These are phyloP conservation scores for Synergus japonicus DNA, from an alignment of 2,888 invertebrate species.

Conservation along the genomic window DNA sequence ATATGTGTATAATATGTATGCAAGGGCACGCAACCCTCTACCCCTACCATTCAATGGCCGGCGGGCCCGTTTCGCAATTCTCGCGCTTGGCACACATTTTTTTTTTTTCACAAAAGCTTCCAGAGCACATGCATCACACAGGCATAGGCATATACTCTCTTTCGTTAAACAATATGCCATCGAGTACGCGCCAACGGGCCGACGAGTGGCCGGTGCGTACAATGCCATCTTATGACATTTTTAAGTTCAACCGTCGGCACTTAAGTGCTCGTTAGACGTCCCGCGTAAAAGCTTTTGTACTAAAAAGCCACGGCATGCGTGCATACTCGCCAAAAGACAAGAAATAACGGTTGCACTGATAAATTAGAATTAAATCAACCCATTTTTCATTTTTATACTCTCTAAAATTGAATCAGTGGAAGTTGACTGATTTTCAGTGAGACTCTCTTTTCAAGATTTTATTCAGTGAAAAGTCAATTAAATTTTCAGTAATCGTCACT, in stretches of 20 bases:
- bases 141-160: constrained; percentile 39
- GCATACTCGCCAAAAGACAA: constrained; percentile 53
- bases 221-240: constrained; percentile 73
- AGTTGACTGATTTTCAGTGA: too few relatives aligned
- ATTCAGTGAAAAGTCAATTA: too few relatives aligned
- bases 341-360: constrained; percentile 56
- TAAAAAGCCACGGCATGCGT: constrained; percentile 51
- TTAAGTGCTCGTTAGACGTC: constrained; percentile 70
- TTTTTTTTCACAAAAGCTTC: constrained; percentile 36
- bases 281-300: constrained; percentile 65
- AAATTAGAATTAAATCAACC: not conserved
- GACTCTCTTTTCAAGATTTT: too few relatives aligned
- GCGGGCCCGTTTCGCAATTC: constrained; percentile 51
- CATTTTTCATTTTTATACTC: too few relatives aligned
- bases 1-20: constrained; percentile 44
- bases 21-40: constrained; percentile 51
- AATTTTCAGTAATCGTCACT: too few relatives aligned
- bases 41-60: constrained; percentile 48
- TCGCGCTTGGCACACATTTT: constrained; percentile 24
- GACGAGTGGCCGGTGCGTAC: constrained; percentile 67
- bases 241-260: constrained; percentile 67
- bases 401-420: too few relatives aligned
- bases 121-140: constrained; percentile 9
- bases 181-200: constrained; percentile 73
- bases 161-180: constrained; percentile 73